Evolutionary conservation across 1,140 invertebrate genomes (phyloP).

Genomic region (Temnothorax curvispinosus): DNA sequence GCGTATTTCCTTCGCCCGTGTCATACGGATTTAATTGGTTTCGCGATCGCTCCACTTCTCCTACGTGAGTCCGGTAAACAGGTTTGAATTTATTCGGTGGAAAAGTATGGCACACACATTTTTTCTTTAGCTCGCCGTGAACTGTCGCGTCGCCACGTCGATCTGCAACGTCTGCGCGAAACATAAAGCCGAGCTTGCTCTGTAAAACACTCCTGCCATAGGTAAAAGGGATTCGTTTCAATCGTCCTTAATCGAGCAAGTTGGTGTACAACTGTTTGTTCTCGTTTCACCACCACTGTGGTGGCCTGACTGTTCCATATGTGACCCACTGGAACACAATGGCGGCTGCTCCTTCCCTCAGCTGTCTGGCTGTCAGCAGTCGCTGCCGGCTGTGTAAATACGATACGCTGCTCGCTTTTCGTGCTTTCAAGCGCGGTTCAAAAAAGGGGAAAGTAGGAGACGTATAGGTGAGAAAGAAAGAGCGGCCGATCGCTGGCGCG

Average conservation of each 20-base stretch:
- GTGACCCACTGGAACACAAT: conserved; percentile 77
- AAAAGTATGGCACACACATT: not conserved
- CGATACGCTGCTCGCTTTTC: conserved; percentile 73
- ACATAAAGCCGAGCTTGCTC: conserved; percentile 54
- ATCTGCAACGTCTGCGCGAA: conserved; percentile 44
- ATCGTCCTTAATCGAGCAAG: conserved; percentile 79
- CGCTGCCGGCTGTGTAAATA: conserved; percentile 77
- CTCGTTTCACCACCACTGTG: conserved; percentile 38
- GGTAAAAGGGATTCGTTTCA: conserved; percentile 72
- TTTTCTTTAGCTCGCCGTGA: conserved; percentile 29
- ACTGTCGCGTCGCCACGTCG: conserved; percentile 24
- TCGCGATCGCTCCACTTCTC: conserved; percentile 21
- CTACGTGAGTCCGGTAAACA: not conserved
- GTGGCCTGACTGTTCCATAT: conserved; percentile 62
- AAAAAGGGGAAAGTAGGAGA: conserved; percentile 62
- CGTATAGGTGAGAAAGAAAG: conserved; percentile 52
- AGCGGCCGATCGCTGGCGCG: not conserved
- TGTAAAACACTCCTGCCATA: conserved; percentile 22
- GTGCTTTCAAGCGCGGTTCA: conserved; percentile 72
- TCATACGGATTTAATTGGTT: conserved; percentile 38
- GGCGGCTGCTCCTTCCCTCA: conserved; percentile 69
- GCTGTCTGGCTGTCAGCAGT: conserved; percentile 69
- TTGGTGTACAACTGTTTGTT: conserved; percentile 74
- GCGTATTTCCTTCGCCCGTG: not conserved
- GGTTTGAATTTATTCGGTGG: conserved; percentile 44